Base-by-base conservation (phyloP, 2,888 invertebrate species). In the Eupeodes latifasciatus region DNA sequence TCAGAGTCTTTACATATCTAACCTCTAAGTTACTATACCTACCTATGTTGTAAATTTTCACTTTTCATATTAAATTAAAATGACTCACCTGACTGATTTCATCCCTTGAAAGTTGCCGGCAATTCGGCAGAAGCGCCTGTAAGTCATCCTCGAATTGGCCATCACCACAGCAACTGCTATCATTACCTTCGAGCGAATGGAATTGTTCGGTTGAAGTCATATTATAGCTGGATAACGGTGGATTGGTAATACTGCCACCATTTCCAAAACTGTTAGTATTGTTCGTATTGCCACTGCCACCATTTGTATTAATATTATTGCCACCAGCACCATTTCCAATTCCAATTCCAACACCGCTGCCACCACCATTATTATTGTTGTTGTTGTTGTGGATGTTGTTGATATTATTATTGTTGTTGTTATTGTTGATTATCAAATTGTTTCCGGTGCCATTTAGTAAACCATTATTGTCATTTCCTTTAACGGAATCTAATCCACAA, bases 81-180 rank as follows among this genome's bases (percentile, higher is more conserved):
- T 51, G 40, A 90, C 92, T 91, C 90, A 93, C 93, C 93, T 94
- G 94, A 92, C 93, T 94, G 90, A 94, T 92, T 92, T 93, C 93
- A 92, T 94, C 94, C 90, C 92, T 91, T 47, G 92, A 93, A 89
- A 92, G 91, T 78, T 92, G 93, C 66, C 92, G 91, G 90, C 92
- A 92, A 90, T 92, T 92, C 89, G 93, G 93, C 91, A 93, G 81
- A 74, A 94, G 91, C 10, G 93, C 93, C 89, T 93, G 92, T 91
- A 93, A 91, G 89, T 94, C 94, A 90, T 94, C 93, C 84, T 93
- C 93, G 67, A 92, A 93, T 49, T 91, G 91, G 69, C 91, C 91
- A 90, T 91, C 91, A 75, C 89, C 91, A 79, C 91, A 91, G 90
- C 91, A 92, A 85, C 91, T 92, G 81, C 91, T 91, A 47, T 92